phyloP scores from a whole-genome alignment of 2,113 vertebrate genomes.

The Menura novaehollandiae region DNA sequence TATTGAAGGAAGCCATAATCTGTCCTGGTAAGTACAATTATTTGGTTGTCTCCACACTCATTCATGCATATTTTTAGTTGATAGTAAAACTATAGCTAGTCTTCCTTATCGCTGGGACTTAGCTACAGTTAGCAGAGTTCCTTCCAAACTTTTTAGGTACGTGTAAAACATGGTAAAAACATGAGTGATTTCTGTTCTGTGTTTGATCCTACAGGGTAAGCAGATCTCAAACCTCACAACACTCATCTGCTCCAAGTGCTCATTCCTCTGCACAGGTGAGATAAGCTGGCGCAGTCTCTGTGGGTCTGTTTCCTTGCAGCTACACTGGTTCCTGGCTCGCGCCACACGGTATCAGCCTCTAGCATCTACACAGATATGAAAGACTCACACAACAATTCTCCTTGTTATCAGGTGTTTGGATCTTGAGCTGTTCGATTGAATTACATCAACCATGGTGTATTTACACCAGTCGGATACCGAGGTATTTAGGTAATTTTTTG shows the following conservation, averaged over 20 bases:
- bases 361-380: background rate
- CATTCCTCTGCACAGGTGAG: background rate
- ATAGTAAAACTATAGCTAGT: background rate
- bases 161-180: fast-evolving
- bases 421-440: background rate
- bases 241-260: background rate
- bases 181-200: background rate
- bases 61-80: background rate
- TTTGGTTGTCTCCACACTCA: background rate
- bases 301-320: background rate
- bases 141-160: background rate
- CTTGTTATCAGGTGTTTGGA: background rate
- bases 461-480: fast-evolving
- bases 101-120: background rate
- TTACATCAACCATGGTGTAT: background rate
- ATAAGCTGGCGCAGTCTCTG: background rate
- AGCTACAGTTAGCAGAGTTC: background rate
- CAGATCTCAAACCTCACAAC: background rate
- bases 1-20: background rate
- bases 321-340: background rate
- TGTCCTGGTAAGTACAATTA: background rate
- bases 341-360: background rate
- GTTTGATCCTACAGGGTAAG: background rate
- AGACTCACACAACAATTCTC: background rate
- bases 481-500: background rate